These are phyloP conservation scores for Macaria notata DNA, from an alignment of 2,888 invertebrate species.

Conservation along the genomic window DNA sequence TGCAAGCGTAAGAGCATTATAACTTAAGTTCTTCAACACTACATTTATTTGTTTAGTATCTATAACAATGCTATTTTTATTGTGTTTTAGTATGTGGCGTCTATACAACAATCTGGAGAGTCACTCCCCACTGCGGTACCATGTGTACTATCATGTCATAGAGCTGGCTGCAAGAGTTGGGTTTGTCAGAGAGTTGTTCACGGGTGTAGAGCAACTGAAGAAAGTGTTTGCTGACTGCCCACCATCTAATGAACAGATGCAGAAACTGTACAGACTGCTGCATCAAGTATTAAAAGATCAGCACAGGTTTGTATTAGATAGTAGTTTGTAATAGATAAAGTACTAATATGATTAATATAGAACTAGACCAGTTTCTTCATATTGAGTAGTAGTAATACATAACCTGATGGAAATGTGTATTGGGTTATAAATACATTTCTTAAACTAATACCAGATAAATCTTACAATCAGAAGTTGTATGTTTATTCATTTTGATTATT, in stretches of 20 bases:
- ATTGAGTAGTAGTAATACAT: no score
- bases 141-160: slow-evolving; percentile 95
- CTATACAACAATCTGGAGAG: slow-evolving; percentile 95
- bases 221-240: slow-evolving; percentile 90
- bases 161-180: slow-evolving; percentile 94
- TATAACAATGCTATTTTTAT: no score
- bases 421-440: no score
- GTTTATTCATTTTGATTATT: no score
- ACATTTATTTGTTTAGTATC: no score
- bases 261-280: slow-evolving; percentile 92
- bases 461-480: no score
- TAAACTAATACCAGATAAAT: no score
- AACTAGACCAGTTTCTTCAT: no score
- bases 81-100: slow-evolving; percentile 87
- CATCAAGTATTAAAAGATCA: slow-evolving; percentile 95
- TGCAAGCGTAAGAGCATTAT: slow-evolving; percentile 88
- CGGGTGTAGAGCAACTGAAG: slow-evolving; percentile 91
- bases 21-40: no score
- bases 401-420: no score
- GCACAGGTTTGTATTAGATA: slow-evolving; percentile 83
- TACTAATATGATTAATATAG: no score
- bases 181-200: slow-evolving; percentile 91
- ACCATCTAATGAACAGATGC: slow-evolving; percentile 94
- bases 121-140: slow-evolving; percentile 92
- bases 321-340: no score